Conservation (phyloP, 2,797 vertebrate genomes). For the Toxotes lorentzi region DNA sequence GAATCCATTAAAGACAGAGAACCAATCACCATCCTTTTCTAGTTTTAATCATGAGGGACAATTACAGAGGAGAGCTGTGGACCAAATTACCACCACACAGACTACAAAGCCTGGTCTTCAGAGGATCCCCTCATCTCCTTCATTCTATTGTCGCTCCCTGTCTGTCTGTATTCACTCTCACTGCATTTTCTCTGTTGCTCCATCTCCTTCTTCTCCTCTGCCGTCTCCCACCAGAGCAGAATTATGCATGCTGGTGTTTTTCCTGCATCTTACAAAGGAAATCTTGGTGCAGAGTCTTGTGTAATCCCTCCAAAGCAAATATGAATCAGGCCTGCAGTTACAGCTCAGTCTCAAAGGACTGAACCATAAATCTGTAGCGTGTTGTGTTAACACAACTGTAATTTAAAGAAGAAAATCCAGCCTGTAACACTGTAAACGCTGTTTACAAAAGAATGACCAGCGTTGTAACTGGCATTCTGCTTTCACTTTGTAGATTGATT, state of each 20-base stretch:
- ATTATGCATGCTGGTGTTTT: constrained; percentile 60
- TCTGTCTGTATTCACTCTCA: constrained; percentile 36
- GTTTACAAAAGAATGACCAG: background rate
- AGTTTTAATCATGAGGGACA: constrained; percentile 66
- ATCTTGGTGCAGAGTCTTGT: constrained; percentile 51
- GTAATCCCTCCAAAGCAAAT: constrained; percentile 63
- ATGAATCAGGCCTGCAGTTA: constrained; percentile 46
- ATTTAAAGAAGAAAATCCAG: constrained; percentile 46
- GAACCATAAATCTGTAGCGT: constrained; percentile 32
- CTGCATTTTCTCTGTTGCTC: constrained; percentile 26
- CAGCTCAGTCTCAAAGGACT: constrained; percentile 52
- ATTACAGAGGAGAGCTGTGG: constrained; percentile 64
- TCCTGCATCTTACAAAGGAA: constrained; percentile 50
- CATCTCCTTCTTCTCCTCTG: constrained; percentile 54
- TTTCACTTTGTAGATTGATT: background rate
- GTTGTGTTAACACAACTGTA: constrained; percentile 53
- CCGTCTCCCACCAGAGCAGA: constrained; percentile 50
- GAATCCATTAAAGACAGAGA: constrained; percentile 54
- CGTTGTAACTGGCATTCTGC: background rate
- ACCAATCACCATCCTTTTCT: constrained; percentile 55
- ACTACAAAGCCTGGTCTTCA: constrained; percentile 68
- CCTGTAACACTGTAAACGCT: constrained; percentile 12
- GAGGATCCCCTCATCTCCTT: constrained; percentile 61
- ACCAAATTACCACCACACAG: constrained; percentile 54
- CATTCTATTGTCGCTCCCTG: constrained; percentile 55